A percentile compares a stretch with the other conserved stretches of the same genome.
Evolutionary conservation across 2,888 invertebrate species (phyloP).

Genomic region (Dermolepida albohirtum): DNA sequence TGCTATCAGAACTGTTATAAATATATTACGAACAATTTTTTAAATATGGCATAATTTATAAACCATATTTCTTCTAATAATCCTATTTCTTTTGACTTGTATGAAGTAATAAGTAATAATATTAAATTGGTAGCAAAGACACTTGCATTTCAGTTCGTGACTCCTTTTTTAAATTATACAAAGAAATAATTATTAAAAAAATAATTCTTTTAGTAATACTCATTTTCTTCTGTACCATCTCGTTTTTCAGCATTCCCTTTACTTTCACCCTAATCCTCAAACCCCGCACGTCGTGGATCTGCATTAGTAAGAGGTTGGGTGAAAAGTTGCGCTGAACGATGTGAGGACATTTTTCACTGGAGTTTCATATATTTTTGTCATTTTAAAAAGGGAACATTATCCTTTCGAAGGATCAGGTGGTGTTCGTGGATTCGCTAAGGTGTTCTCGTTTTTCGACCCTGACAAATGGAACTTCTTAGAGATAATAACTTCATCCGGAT

Average conservation of each 20-base stretch:
- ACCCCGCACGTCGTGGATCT: constrained; percentile 28
- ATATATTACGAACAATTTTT: too few relatives aligned
- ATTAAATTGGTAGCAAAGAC: too few relatives aligned
- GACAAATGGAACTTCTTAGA: constrained; percentile 45
- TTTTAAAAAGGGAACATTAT: constrained; percentile 38
- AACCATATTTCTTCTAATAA: too few relatives aligned
- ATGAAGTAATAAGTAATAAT: too few relatives aligned
- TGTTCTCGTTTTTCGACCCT: constrained; percentile 37
- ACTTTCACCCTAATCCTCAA: constrained; percentile 22
- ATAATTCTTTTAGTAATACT: too few relatives aligned
- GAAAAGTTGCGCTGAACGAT: constrained; percentile 9
- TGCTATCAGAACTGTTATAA: too few relatives aligned
- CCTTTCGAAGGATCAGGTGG: constrained; percentile 37
- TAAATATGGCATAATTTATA: too few relatives aligned
- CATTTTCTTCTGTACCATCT: too few relatives aligned
- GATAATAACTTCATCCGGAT: constrained; percentile 47
- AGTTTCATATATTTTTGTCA: constrained; percentile 37
- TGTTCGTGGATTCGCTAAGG: constrained; percentile 25
- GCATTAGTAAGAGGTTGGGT: constrained; percentile 6
- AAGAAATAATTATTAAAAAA: too few relatives aligned
- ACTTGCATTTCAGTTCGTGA: too few relatives aligned
- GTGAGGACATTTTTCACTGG: constrained; percentile 31
- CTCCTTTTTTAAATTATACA: too few relatives aligned
- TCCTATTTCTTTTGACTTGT: too few relatives aligned
- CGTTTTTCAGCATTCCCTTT: background rate